Evolutionary conservation across 2,888 invertebrate genomes (phyloP), one percentile per base, ranked within the genome.

Genomic region (Gasteruption jaculator): DNA sequence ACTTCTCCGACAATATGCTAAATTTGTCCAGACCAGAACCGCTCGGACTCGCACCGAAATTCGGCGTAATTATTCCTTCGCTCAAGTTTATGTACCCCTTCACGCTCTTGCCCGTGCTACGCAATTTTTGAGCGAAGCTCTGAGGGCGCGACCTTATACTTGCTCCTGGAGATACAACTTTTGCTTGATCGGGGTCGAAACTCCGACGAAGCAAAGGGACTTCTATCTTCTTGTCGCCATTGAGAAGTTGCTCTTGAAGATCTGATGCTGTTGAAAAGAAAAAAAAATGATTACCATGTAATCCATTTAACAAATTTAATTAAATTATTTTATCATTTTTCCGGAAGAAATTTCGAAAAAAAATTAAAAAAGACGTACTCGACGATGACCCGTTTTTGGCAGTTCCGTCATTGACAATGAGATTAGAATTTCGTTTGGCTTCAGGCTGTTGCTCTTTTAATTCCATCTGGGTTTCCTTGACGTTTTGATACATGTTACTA

Each of bases 401-500:
- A 31, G 74, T 73, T 1, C 71, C 62, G 15, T 73, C 72, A 35
- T 71, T 70, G 60, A 57, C 54, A 58, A 64, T 46, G 65, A 66
- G 50, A 65, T 68, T 60, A 18, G 50, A 42, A 12, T 61, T 66
- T 15, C 60, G 53, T 45, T 72, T 72, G 2, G 68, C 61, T 32
- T 65, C 65, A 0, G 76, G 74, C 36, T 76, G 80, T 52, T 87
- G 85, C 54, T 86, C 86, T 53, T 88, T 84, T 44, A 95, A 76
- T 61, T 94, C 94, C 55, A 85, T 84, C 65, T 92, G 91, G 0
- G 94, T 94, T 65, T 94, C 92, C 65, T 92, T 91, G 2, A 95
- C 92, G 68, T 94, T 95, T 72, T 93, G 92, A 72, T 94, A 93
- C 93, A 96, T 94, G 63, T 92, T 94, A 60, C 89, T 90, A 63